Conservation (phyloP, 2,888 invertebrate species). For the Morinoia aosen region DNA sequence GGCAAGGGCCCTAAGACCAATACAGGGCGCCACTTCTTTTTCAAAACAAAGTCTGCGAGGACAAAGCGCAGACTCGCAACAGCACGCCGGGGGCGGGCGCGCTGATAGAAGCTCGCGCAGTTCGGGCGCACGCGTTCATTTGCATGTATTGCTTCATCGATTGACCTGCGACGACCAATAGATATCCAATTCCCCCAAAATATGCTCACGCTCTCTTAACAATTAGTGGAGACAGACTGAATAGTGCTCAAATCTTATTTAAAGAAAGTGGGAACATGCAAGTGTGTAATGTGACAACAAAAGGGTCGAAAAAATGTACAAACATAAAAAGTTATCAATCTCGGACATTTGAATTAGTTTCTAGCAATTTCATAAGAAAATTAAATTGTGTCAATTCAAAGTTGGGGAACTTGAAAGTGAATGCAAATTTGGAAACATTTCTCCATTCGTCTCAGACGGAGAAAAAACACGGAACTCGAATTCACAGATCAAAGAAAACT, state of each 20-base stretch:
- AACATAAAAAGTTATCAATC: background rate
- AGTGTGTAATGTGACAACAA: background rate
- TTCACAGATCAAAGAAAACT: background rate
- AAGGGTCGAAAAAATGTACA: background rate
- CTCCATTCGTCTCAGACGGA: background rate
- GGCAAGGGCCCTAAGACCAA: conserved; percentile 17
- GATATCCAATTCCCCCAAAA: background rate
- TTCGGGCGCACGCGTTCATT: background rate
- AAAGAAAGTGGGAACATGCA: background rate
- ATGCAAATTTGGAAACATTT: background rate
- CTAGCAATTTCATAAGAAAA: background rate
- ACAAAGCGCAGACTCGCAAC: conserved; percentile 4
- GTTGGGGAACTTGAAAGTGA: background rate
- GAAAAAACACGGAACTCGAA: background rate
- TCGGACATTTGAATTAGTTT: background rate
- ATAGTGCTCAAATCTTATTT: background rate
- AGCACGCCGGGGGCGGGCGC: background rate
- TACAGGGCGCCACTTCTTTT: conserved; percentile 4
- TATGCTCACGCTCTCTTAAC: background rate
- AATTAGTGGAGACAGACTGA: background rate
- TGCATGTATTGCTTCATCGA: background rate
- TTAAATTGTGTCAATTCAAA: background rate
- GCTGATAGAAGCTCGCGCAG: background rate
- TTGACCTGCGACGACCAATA: background rate
- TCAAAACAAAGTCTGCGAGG: conserved; percentile 3